Percentiles rank a stretch among this genome's conserved stretches.
These are phyloP conservation scores for Leiothrix lutea DNA, from an alignment of 2,113 vertebrate genomes.

Conservation along the genomic window DNA sequence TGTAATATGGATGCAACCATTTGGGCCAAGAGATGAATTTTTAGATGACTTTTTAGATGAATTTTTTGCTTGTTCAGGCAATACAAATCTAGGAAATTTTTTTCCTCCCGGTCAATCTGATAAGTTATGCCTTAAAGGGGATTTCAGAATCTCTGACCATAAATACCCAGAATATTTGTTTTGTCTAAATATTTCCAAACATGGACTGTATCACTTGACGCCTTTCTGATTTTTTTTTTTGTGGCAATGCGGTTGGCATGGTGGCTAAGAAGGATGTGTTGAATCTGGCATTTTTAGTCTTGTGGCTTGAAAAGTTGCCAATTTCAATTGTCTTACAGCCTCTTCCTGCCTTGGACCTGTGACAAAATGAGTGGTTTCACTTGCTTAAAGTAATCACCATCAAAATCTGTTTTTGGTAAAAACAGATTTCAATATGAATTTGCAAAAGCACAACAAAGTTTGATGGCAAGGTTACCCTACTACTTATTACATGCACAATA, in stretches of 20 bases:
- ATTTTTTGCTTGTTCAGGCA: background rate
- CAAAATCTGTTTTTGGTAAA: background rate
- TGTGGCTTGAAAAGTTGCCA: background rate
- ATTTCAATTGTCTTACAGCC: background rate
- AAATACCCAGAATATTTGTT: background rate
- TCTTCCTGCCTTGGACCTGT: background rate
- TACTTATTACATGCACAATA: background rate
- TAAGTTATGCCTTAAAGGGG: background rate
- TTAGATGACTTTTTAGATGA: too few species aligned
- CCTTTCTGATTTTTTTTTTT: background rate
- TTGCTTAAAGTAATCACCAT: background rate
- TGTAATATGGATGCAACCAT: background rate
- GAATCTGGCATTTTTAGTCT: background rate
- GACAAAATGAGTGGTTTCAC: background rate
- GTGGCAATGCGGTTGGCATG: background rate
- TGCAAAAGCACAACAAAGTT: background rate
- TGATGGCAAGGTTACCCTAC: background rate
- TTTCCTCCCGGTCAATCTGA: background rate
- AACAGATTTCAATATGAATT: background rate
- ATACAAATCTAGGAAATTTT: background rate
- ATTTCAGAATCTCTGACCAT: background rate
- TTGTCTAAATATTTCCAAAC: background rate
- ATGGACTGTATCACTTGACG: background rate
- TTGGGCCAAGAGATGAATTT: background rate
- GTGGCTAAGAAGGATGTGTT: background rate